Percentiles rank a stretch among this genome's conserved stretches.
phyloP scores from a whole-genome alignment of 1,140 invertebrate genomes.

The Sitobion miscanthi region DNA sequence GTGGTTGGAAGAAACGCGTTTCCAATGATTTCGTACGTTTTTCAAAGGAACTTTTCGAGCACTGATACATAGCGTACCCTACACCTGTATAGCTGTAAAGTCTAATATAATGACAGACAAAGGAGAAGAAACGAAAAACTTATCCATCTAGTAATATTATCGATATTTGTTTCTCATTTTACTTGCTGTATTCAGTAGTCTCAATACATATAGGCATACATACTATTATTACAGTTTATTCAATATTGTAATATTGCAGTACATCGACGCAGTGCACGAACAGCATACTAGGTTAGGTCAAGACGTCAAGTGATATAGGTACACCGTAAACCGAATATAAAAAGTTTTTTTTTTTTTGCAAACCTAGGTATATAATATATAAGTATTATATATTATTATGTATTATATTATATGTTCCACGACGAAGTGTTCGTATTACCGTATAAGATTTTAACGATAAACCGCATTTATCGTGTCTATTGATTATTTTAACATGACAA shows the following conservation, averaged over 20 bases:
- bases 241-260: background rate
- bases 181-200: background rate
- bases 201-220: background rate
- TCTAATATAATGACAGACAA: background rate
- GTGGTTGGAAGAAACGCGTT: no score
- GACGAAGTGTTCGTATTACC: background rate
- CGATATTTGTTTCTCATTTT: background rate
- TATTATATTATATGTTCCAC: background rate
- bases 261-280: background rate
- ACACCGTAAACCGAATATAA: background rate
- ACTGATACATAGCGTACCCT: background rate
- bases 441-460: background rate
- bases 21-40: no score
- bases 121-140: background rate
- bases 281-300: background rate
- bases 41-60: no score
- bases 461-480: background rate
- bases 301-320: background rate
- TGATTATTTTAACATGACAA: background rate
- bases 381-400: background rate
- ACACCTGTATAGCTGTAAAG: background rate
- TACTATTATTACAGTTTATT: background rate
- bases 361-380: no score
- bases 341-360: background rate
- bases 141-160: background rate